These are phyloP conservation scores for Rhagonycha fulva DNA, from an alignment of 2,888 invertebrate species.

Conservation along the genomic window DNA sequence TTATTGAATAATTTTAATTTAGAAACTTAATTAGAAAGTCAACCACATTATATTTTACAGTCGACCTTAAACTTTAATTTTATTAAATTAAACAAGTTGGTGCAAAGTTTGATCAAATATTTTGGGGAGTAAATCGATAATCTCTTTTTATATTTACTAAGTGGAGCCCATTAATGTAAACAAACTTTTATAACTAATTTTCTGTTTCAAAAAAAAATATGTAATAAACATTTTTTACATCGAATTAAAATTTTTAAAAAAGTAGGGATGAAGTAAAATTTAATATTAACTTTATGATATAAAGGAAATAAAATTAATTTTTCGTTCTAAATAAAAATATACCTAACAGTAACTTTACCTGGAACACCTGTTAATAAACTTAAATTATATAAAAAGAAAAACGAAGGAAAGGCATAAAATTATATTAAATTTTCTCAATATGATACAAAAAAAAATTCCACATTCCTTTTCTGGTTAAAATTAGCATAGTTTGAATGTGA, in stretches of 20 bases:
- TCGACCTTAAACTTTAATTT: conserved; percentile 1
- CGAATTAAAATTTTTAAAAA: neutral
- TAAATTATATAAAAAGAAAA: neutral
- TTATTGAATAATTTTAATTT: neutral
- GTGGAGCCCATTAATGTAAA: neutral
- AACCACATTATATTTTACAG: neutral
- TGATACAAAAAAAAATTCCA: neutral
- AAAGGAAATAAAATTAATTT: no score
- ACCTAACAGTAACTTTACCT: no score
- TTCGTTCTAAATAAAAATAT: no score
- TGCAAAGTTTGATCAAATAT: neutral
- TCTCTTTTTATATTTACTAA: neutral
- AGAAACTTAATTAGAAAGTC: neutral
- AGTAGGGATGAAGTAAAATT: no score
- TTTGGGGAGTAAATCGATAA: neutral
- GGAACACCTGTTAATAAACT: no score
- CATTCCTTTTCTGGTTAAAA: neutral
- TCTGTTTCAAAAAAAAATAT: neutral
- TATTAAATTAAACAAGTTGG: neutral
- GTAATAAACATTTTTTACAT: neutral
- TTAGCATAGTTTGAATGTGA: neutral
- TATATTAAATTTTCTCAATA: neutral
- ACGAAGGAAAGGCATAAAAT: neutral
- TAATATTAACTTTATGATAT: no score
- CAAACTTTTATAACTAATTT: neutral